Percentiles rank a stretch among this genome's conserved stretches.
phyloP scores from a whole-genome alignment of 2,113 vertebrate genomes.

The Amblyopsis rosae region DNA sequence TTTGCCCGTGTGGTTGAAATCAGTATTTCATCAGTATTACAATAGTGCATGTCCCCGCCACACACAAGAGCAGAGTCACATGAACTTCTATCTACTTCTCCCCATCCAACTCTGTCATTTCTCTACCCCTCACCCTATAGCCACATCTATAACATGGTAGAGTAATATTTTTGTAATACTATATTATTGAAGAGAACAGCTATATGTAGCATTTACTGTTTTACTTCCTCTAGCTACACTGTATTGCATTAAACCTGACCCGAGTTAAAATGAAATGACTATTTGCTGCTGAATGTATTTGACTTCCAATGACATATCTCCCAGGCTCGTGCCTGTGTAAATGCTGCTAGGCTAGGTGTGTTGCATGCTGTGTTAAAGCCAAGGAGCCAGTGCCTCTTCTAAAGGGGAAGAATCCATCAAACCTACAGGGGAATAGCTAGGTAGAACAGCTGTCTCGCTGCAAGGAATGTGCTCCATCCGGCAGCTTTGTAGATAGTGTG shows the following conservation, averaged over 20 bases:
- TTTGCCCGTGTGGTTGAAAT: too few species aligned
- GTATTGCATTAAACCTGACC: slow-evolving; percentile 39
- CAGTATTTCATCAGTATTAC: too few species aligned
- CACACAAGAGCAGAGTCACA: not conserved
- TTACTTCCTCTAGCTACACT: slow-evolving; percentile 15
- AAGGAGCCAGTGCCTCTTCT: slow-evolving; percentile 65
- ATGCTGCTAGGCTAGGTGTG: slow-evolving; percentile 60
- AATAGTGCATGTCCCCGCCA: too few species aligned
- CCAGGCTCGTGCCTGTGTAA: slow-evolving; percentile 70
- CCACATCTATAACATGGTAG: not conserved
- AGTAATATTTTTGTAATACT: not conserved
- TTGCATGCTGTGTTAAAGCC: slow-evolving; percentile 66
- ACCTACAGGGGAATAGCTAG: slow-evolving; percentile 69
- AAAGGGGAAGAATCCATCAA: slow-evolving; percentile 74
- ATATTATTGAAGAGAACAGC: not conserved
- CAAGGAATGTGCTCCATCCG: slow-evolving; percentile 58
- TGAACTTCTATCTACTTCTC: not conserved
- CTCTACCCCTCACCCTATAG: too few species aligned
- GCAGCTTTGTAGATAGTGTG: slow-evolving; percentile 70
- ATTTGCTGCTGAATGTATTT: slow-evolving; percentile 36
- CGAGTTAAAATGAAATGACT: slow-evolving; percentile 24
- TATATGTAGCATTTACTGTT: slow-evolving; percentile 8
- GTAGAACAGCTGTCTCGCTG: slow-evolving; percentile 69
- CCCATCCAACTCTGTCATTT: too few species aligned
- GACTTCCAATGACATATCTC: slow-evolving; percentile 55